These are phyloP conservation scores for Thinocorus orbignyianus DNA, from an alignment of 2,113 vertebrate species.

Conservation along the genomic window DNA sequence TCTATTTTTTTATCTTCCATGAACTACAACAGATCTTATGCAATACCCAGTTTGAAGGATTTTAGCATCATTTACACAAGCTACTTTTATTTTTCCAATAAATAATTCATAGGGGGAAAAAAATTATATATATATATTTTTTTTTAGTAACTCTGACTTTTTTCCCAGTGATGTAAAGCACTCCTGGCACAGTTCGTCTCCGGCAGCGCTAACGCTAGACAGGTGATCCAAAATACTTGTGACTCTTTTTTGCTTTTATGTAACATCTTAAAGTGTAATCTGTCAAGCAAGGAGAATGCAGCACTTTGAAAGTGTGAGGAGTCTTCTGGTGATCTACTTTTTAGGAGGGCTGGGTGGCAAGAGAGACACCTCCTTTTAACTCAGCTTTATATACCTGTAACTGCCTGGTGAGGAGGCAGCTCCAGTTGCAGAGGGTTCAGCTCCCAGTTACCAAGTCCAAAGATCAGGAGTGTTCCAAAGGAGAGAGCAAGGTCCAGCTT, in stretches of 20 bases:
- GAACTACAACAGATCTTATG: neutral
- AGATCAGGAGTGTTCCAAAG: conserved; percentile 73
- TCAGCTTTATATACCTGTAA: neutral
- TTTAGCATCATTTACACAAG: neutral
- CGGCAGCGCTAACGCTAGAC: neutral
- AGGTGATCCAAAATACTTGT: conserved; percentile 54
- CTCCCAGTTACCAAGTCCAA: conserved; percentile 75
- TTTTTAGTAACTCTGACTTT: conserved; percentile 23
- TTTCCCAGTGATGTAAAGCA: conserved; percentile 36
- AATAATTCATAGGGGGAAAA: conserved; percentile 30
- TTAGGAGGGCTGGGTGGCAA: neutral
- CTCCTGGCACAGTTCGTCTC: conserved; percentile 29
- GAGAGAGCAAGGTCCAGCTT: conserved; percentile 74
- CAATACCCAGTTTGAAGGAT: conserved; percentile 16
- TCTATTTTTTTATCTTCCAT: neutral
- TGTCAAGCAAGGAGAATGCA: conserved; percentile 32
- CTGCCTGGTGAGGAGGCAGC: conserved; percentile 24
- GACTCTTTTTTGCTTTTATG: conserved; percentile 56
- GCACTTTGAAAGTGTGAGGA: conserved; percentile 23
- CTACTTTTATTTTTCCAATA: conserved; percentile 38
- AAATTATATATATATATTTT: neutral
- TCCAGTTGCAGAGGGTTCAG: conserved; percentile 46
- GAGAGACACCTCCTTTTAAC: neutral
- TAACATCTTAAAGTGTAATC: conserved; percentile 34
- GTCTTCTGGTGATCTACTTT: conserved; percentile 48